A percentile compares a stretch with the other conserved stretches of the same genome.
These are phyloP conservation scores for Mantis religiosa DNA, from an alignment of 2,888 invertebrate genomes.

Conservation along the genomic window DNA sequence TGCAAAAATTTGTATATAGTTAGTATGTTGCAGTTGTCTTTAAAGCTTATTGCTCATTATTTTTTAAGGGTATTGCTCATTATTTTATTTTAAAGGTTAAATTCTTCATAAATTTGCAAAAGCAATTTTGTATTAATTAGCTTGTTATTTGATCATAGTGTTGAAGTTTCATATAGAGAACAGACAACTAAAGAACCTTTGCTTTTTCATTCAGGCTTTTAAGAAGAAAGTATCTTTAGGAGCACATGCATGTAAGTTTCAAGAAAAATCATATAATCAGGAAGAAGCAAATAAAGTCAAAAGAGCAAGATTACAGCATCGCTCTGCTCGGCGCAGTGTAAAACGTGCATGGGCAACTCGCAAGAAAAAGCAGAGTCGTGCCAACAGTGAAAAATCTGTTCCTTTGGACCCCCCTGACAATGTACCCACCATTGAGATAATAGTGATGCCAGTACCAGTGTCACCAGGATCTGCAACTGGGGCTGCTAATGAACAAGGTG, in stretches of 20 bases:
- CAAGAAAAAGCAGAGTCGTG: neutral
- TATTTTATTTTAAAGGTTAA: too few species aligned
- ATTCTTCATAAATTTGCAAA: too few species aligned
- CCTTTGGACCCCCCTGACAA: neutral
- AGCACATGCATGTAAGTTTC: neutral
- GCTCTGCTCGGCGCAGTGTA: neutral
- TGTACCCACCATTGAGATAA: slow-evolving; percentile 32
- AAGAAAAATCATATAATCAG: neutral
- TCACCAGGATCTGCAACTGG: neutral
- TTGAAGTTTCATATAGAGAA: too few species aligned
- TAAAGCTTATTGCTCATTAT: too few species aligned
- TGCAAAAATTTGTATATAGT: too few species aligned
- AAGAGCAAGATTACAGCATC: neutral
- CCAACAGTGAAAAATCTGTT: neutral
- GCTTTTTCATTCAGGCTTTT: neutral
- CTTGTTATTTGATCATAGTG: too few species aligned
- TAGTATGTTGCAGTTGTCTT: too few species aligned
- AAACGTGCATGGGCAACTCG: neutral
- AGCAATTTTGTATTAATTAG: too few species aligned
- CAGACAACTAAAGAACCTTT: neutral
- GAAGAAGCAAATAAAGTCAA: neutral
- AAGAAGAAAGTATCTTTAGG: neutral
- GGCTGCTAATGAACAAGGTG: neutral
- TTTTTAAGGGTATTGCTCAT: too few species aligned
- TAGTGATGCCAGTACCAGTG: slow-evolving; percentile 28